A percentile compares a stretch with the other conserved stretches of the same genome.
Evolutionary conservation across 2,888 invertebrate species (phyloP).

Genomic region (Tridacna gigas): DNA sequence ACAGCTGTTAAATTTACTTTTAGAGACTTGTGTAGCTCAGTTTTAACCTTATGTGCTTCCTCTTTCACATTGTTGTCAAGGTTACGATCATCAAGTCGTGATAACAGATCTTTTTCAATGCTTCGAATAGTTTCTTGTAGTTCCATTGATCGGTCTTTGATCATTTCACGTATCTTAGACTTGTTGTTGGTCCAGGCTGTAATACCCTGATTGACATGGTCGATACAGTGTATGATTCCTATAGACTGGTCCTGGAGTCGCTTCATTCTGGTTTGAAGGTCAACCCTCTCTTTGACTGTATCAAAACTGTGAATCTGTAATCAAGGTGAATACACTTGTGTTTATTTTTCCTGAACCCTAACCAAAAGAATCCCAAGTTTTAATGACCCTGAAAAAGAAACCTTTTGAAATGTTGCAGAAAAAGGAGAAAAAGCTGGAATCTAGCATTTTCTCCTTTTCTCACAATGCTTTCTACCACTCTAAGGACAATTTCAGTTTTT

Average conservation of each 20-base stretch:
- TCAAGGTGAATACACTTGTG: not conserved
- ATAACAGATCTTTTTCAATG: conserved; percentile 70
- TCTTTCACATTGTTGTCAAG: conserved; percentile 43
- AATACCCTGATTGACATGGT: conserved; percentile 54
- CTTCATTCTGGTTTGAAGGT: conserved; percentile 59
- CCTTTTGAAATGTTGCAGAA: no score
- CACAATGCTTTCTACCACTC: no score
- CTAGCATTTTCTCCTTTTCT: no score
- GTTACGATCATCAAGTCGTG: conserved; percentile 65
- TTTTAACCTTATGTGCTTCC: conserved; percentile 52
- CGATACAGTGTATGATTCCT: conserved; percentile 61
- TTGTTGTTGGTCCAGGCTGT: conserved; percentile 51
- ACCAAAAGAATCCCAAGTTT: no score
- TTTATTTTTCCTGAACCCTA: no score
- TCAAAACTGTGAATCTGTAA: conserved; percentile 54
- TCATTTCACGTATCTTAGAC: conserved; percentile 46
- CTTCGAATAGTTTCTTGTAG: conserved; percentile 69
- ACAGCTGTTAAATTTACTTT: conserved; percentile 56
- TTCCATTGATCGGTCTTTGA: conserved; percentile 68
- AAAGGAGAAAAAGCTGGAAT: no score
- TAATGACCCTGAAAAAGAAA: no score
- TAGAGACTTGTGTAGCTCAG: conserved; percentile 55
- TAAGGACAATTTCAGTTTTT: no score
- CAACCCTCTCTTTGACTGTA: conserved; percentile 63
- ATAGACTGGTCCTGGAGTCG: conserved; percentile 63